Conservation (phyloP, 2,797 vertebrate genomes). For the Lutjanus campechanus region DNA sequence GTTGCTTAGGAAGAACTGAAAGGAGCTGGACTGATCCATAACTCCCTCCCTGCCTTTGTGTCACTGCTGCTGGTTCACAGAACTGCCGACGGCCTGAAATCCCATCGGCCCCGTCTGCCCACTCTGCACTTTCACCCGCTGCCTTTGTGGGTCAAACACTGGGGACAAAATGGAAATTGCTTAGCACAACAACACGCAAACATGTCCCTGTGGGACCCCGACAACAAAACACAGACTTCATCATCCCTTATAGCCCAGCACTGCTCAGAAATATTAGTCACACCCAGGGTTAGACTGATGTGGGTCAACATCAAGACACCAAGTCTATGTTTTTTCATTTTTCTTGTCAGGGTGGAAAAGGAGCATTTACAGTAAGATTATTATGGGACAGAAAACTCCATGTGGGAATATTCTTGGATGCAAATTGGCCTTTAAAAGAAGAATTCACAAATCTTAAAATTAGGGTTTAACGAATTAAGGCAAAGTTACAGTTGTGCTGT, state of each 20-base stretch:
- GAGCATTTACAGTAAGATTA: not conserved
- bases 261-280: not conserved
- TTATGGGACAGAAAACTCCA: not conserved
- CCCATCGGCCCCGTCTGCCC: constrained; percentile 50
- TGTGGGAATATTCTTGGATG: not conserved
- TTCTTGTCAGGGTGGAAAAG: not conserved
- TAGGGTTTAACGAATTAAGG: not conserved
- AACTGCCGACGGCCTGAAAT: constrained; percentile 58
- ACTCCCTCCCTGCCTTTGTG: constrained; percentile 9
- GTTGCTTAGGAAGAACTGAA: not conserved
- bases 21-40: not conserved
- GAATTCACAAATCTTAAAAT: not conserved
- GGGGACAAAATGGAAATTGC: constrained; percentile 66
- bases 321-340: not conserved
- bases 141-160: constrained; percentile 71
- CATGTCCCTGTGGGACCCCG: constrained; percentile 11
- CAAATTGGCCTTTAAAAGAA: not conserved
- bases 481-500: not conserved
- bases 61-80: constrained; percentile 12
- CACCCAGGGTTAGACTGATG: not conserved
- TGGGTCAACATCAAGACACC: not conserved
- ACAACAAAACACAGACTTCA: constrained; percentile 18
- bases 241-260: not conserved
- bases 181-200: constrained; percentile 62
- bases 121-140: constrained; percentile 70